A percentile compares a stretch with the other conserved stretches of the same genome.
These are phyloP conservation scores for Corvus cornix DNA, from an alignment of 2,113 vertebrate genomes.

Conservation along the genomic window DNA sequence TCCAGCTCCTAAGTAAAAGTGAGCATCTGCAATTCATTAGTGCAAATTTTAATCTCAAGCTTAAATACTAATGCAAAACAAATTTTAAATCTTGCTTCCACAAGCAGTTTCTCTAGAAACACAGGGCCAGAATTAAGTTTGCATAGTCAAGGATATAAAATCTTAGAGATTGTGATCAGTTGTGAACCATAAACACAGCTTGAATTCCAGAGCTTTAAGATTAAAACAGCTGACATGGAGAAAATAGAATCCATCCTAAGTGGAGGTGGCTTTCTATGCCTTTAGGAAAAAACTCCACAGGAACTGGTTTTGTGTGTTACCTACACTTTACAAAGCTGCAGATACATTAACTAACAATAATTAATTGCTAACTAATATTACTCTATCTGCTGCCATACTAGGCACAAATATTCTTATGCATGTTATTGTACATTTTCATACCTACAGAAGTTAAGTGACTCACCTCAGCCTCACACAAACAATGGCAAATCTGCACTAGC, in stretches of 20 bases:
- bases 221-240: background rate
- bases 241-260: background rate
- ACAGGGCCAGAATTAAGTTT: background rate
- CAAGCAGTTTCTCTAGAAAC: background rate
- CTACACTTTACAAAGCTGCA: background rate
- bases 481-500: background rate
- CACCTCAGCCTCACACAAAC: background rate
- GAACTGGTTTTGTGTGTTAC: background rate
- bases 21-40: background rate
- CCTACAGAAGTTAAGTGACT: background rate
- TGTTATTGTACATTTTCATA: background rate
- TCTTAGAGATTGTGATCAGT: background rate
- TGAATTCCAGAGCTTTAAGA: background rate
- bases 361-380: background rate
- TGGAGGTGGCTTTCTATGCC: background rate
- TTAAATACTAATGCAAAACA: slow-evolving; percentile 19
- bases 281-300: background rate
- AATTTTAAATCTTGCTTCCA: slow-evolving; percentile 22
- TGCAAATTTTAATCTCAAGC: background rate
- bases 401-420: background rate
- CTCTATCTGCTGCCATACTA: background rate
- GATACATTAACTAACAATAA: background rate
- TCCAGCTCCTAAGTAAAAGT: background rate
- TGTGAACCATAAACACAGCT: background rate
- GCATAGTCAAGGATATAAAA: background rate